Evolutionary conservation across 2,113 vertebrate genomes (phyloP).

Genomic region (Myodes glareolus): DNA sequence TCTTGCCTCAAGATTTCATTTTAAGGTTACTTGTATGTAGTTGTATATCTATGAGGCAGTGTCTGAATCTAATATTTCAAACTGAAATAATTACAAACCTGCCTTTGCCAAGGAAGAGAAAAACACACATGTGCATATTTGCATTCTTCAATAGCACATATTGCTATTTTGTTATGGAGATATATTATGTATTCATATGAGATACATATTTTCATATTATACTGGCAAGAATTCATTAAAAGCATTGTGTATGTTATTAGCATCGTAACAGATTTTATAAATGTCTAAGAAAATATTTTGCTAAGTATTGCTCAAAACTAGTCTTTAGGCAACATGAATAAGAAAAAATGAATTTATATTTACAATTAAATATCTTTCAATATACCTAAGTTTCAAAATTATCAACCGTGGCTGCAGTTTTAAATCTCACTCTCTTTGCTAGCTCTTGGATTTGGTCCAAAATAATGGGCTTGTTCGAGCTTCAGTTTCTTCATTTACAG

Average conservation of each 20-base stretch:
- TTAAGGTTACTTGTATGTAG: background rate
- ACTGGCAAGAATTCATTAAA: background rate
- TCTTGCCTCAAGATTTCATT: background rate
- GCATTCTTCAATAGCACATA: background rate
- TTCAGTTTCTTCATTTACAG: background rate
- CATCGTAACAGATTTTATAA: background rate
- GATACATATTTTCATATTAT: background rate
- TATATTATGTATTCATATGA: background rate
- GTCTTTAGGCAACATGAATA: background rate
- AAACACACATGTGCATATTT: background rate
- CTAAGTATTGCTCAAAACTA: background rate
- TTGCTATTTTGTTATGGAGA: background rate
- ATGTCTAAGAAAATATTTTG: background rate
- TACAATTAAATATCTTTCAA: slow-evolving; percentile 9
- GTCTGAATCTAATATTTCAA: background rate
- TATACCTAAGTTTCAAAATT: background rate
- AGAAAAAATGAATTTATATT: background rate
- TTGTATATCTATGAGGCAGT: background rate
- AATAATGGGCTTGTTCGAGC: background rate
- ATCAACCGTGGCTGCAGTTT: background rate
- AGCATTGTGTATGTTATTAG: background rate
- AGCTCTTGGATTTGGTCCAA: background rate
- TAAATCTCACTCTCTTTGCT: background rate
- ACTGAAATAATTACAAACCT: background rate
- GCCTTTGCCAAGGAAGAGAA: background rate